phyloP scores from a whole-genome alignment of 2,113 vertebrate genomes.

The Pardalotus punctatus region DNA sequence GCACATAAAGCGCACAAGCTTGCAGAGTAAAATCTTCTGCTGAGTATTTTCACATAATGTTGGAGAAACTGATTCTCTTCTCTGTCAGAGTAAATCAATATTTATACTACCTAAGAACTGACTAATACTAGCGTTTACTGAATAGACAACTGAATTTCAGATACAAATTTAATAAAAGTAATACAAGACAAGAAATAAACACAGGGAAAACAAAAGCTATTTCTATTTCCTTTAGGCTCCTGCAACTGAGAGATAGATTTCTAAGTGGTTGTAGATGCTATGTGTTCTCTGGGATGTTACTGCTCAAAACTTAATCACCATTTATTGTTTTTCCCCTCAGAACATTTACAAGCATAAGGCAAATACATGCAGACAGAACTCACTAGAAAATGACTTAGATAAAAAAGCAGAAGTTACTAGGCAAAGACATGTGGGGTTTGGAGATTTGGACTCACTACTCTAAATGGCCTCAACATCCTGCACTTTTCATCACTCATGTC shows the following conservation, averaged over 20 bases:
- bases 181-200: constrained; percentile 46
- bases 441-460: not conserved
- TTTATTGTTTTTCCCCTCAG: not conserved
- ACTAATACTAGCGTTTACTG: constrained; percentile 65
- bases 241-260: not conserved
- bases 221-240: constrained; percentile 41
- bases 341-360: not conserved
- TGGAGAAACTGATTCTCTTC: constrained; percentile 6
- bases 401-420: not conserved
- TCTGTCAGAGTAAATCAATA: constrained; percentile 64
- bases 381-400: not conserved
- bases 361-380: not conserved
- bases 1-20: not conserved
- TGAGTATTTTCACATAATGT: not conserved
- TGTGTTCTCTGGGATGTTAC: not conserved
- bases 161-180: constrained; percentile 61
- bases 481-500: not conserved
- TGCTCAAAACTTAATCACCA: not conserved
- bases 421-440: not conserved
- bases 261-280: not conserved
- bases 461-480: not conserved
- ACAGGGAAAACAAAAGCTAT: constrained; percentile 10
- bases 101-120: constrained; percentile 59
- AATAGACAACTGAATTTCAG: constrained; percentile 57
- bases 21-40: constrained; percentile 28